Evolutionary conservation across 2,888 invertebrate species (phyloP), one percentile per base, ranked within the genome.

Genomic region (Pseudococcus longispinus): DNA sequence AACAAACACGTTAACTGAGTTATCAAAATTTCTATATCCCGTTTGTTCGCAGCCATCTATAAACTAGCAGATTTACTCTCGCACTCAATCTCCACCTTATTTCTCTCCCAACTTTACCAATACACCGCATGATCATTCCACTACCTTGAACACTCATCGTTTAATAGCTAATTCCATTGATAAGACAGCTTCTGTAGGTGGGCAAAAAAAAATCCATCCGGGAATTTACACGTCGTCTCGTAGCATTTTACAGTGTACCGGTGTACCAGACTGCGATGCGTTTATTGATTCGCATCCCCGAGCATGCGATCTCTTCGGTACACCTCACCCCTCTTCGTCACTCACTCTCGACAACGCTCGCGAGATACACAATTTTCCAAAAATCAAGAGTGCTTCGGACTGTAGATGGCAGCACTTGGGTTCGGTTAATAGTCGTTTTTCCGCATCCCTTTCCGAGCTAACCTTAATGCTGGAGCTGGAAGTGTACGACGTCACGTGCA

Each of bases 371-470:
- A n/a, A 23, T 23, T 60, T 23, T 11, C 55, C 60, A 60, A 60
- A 60, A 60, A 23, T 60, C 60, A 23, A 3, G 11, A 60, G 60
- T 23, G 6, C 29, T 29, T 32, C 29, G 13, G 18, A 29, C 29
- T 70, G 70, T 29, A 70, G 70, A 70, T 70, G 29, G 70, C 70
- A 70, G 70, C 70, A 70, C 70, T 29, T 18, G 8, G 60, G 60
- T 23, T 60, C 23, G 23, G 60, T 23, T 23, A 60, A 60, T 60
- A 60, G 60, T 60, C 60, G 20, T 60, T 60, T 55, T 23, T 23
- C 23, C 13, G 23, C 60, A 20, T 55, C 60, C 23, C 23, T 60
- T n/a, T n/a, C n/a, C 60, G 0, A 60, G 23, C 23, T 60, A 60
- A 60, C 23, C 23, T 23, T 60, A 11, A 60, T 60, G 60, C 60